Conservation (phyloP, 2,888 invertebrate genomes). For the Acrobasis suavella region DNA sequence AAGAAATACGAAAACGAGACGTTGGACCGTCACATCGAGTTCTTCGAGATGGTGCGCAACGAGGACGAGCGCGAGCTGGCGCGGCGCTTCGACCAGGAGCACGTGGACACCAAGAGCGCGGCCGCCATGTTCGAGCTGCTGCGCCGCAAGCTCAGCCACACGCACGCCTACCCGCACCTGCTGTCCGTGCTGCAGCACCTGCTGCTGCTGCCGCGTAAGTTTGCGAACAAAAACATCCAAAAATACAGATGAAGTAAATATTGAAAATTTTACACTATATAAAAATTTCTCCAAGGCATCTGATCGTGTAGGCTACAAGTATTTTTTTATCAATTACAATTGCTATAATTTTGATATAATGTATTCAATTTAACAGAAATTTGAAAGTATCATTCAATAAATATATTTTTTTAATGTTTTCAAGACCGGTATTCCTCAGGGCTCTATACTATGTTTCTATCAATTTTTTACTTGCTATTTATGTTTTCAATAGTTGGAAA, state of each 20-base stretch:
- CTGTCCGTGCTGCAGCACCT: slow-evolving; percentile 95
- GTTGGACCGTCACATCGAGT: slow-evolving; percentile 97
- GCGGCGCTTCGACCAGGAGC: slow-evolving; percentile 93
- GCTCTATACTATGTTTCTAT: background rate
- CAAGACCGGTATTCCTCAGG: background rate
- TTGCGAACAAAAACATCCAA: too few species aligned
- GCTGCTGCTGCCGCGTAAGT: slow-evolving; percentile 86
- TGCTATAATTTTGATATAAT: too few species aligned
- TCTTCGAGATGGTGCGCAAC: slow-evolving; percentile 98
- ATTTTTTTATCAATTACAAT: too few species aligned
- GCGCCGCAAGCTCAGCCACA: slow-evolving; percentile 93
- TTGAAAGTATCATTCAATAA: background rate
- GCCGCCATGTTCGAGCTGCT: slow-evolving; percentile 95
- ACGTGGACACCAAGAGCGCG: slow-evolving; percentile 97
- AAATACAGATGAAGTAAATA: too few species aligned
- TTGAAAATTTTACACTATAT: too few species aligned
- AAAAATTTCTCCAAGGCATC: too few species aligned
- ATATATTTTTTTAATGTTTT: background rate
- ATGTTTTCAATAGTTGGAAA: too few species aligned
- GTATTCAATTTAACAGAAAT: too few species aligned
- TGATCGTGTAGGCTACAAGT: too few species aligned
- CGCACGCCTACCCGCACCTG: slow-evolving; percentile 96
- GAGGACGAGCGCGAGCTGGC: slow-evolving; percentile 98
- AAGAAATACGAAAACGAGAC: slow-evolving; percentile 96
- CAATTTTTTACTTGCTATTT: background rate